phyloP scores from a whole-genome alignment of 2,888 invertebrate genomes.

The Polydesmus complanatus region DNA sequence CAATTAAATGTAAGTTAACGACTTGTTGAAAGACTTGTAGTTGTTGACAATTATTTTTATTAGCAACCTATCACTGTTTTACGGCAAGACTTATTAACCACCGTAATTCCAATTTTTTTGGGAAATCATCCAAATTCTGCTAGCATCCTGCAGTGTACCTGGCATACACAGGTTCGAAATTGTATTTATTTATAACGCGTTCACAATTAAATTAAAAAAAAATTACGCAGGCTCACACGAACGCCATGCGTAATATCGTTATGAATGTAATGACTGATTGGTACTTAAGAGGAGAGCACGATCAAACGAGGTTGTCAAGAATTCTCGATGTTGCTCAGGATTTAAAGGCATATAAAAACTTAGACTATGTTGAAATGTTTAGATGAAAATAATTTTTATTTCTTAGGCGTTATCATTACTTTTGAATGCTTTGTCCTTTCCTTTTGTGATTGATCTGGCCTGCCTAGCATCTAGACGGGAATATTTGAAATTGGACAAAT shows the following conservation, averaged over 20 bases:
- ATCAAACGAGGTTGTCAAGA: constrained; percentile 81
- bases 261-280: constrained; percentile 97
- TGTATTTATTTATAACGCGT: background rate
- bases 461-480: constrained; percentile 93
- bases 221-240: constrained; percentile 34
- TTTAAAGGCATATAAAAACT: constrained; percentile 35
- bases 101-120: constrained; percentile 80
- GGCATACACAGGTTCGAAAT: constrained; percentile 59
- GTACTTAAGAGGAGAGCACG: constrained; percentile 83
- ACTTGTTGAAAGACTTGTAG: background rate
- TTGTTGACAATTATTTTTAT: constrained; percentile 1
- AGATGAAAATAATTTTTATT: constrained; percentile 4
- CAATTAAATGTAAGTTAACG: constrained; percentile 38
- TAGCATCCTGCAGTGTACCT: constrained; percentile 89
- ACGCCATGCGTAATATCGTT: constrained; percentile 60
- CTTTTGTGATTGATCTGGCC: constrained; percentile 95
- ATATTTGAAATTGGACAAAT: constrained; percentile 94
- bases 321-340: constrained; percentile 96
- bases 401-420: constrained; percentile 76
- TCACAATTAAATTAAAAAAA: background rate
- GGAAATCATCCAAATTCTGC: constrained; percentile 93
- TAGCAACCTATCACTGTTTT: constrained; percentile 32
- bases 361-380: background rate
- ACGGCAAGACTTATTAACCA: constrained; percentile 72
- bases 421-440: constrained; percentile 75